A percentile compares a stretch with the other conserved stretches of the same genome.
phyloP scores from a whole-genome alignment of 2,888 invertebrate species.

The Seira musarum region DNA sequence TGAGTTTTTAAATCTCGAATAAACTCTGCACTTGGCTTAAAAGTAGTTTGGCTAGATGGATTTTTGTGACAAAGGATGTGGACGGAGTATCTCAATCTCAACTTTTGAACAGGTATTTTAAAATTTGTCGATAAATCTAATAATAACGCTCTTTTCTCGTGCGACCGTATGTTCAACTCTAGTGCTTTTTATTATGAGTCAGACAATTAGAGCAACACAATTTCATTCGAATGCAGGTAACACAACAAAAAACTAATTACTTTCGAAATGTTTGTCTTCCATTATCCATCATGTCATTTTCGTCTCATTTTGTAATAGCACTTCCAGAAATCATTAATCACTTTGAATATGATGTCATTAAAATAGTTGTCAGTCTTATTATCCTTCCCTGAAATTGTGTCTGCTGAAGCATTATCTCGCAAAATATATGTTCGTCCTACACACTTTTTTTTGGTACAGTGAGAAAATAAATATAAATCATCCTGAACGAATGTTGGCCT shows the following conservation, averaged over 20 bases:
- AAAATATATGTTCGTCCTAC: not conserved
- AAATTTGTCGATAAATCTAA: too few species aligned
- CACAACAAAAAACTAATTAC: constrained; percentile 34
- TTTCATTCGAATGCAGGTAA: not conserved
- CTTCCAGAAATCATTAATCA: constrained; percentile 57
- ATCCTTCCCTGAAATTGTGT: constrained; percentile 8
- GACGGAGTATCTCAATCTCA: too few species aligned
- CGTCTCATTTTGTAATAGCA: constrained; percentile 12
- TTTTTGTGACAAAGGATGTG: too few species aligned
- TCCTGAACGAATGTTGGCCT: not conserved
- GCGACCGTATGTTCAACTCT: too few species aligned
- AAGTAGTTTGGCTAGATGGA: too few species aligned
- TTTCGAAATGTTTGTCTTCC: constrained; percentile 36
- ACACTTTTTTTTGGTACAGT: not conserved
- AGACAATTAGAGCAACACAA: not conserved
- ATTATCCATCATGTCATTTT: constrained; percentile 47
- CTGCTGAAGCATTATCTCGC: constrained; percentile 22
- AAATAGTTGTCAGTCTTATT: constrained; percentile 46
- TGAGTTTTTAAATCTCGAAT: too few species aligned
- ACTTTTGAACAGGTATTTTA: not conserved
- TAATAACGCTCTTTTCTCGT: too few species aligned
- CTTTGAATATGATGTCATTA: constrained; percentile 39
- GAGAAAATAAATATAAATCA: constrained; percentile 4
- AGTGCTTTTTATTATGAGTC: too few species aligned
- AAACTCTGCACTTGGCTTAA: too few species aligned